Base-by-base conservation (phyloP, 2,113 vertebrate genomes). In the Prolemur simus region DNA sequence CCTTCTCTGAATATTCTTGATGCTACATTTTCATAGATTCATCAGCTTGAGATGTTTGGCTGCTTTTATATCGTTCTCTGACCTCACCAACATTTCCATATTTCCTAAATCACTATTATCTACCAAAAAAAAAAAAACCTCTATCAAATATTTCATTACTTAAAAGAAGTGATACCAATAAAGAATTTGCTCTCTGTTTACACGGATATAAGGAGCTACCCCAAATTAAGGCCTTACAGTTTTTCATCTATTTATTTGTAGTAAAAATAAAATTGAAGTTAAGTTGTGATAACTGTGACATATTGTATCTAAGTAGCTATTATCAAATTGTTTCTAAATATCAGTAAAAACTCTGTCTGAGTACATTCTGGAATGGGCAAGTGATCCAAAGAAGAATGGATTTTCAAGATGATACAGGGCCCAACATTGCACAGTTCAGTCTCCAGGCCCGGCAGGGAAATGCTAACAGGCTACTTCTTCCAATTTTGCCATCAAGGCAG, bases 251-350 rank as follows among this genome's bases (percentile, higher is more conserved):
- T 60, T 93, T 60, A 64, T 52, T 90, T 93, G 23, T 66, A 76
- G 87, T 96, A 66, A 87, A 91, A 78, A 69, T 58, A 32, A 94
- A 91, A 56, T 73, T 69, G 9, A 69, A 89, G 76, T 64, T 76
- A 87, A 95, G 37, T 56, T 92, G 9, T 39, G n/a, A 78, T 45
- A 66, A 66, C 5, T 15, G 9, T 2, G 80, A 64, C 63, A 76
- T 13, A 49, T 13, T 69, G 9, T 63, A 83, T 83, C 32, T 83
- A 94, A 96, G 15, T 77, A 89, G 39, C 5, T 37, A 64, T 17
- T 58, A 6, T 45, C 74, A 87, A 89, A 92, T 88, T 66, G 49
- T 86, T 89, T 93, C 56, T 90, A 96, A 95, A 88, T 42, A 49
- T 23, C 29, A 80, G 20, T 58, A 74, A 91, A 92, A 74, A 78